Evolutionary conservation across 2,797 vertebrate species (phyloP).

Genomic region (Pseudomugil tenellus): DNA sequence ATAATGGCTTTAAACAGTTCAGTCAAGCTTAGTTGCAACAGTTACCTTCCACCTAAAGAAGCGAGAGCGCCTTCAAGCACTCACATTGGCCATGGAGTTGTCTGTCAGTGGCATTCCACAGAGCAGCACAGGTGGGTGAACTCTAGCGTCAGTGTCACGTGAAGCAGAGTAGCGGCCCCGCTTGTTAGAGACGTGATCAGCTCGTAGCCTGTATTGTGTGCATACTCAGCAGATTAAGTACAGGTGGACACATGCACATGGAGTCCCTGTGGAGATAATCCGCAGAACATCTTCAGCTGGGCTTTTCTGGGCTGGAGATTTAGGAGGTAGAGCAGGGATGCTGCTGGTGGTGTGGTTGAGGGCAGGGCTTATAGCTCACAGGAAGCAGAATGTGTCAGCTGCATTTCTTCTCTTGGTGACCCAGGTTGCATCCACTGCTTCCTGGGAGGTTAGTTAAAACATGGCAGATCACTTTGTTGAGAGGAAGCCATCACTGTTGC

Average conservation of each 20-base stretch:
- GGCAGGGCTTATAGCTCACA: slow-evolving; percentile 26
- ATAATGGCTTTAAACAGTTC: slow-evolving; percentile 78
- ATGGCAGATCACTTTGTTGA: slow-evolving; percentile 28
- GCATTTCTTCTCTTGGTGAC: slow-evolving; percentile 30
- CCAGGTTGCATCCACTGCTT: slow-evolving; percentile 20
- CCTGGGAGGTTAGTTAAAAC: slow-evolving; percentile 24
- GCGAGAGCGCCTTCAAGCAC: slow-evolving; percentile 59
- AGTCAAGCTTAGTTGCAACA: slow-evolving; percentile 66
- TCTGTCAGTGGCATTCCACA: slow-evolving; percentile 72
- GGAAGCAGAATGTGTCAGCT: slow-evolving; percentile 43
- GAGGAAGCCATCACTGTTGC: slow-evolving; percentile 42
- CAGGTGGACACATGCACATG: slow-evolving; percentile 66
- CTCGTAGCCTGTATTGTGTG: slow-evolving; percentile 29
- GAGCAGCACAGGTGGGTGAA: slow-evolving; percentile 79
- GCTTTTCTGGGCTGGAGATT: slow-evolving; percentile 70
- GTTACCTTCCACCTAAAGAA: slow-evolving; percentile 65
- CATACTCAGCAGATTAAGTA: slow-evolving; percentile 61
- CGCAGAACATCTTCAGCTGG: slow-evolving; percentile 69
- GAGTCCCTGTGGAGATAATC: slow-evolving; percentile 68
- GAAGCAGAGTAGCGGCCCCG: slow-evolving; percentile 44
- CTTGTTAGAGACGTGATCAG: slow-evolving; percentile 51
- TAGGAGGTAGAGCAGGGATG: slow-evolving; percentile 39
- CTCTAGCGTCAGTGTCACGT: slow-evolving; percentile 56
- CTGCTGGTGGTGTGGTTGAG: slow-evolving; percentile 18
- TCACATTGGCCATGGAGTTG: slow-evolving; percentile 80